Evolutionary conservation across 2,113 vertebrate genomes (phyloP).

Genomic region (Carassius auratus): DNA sequence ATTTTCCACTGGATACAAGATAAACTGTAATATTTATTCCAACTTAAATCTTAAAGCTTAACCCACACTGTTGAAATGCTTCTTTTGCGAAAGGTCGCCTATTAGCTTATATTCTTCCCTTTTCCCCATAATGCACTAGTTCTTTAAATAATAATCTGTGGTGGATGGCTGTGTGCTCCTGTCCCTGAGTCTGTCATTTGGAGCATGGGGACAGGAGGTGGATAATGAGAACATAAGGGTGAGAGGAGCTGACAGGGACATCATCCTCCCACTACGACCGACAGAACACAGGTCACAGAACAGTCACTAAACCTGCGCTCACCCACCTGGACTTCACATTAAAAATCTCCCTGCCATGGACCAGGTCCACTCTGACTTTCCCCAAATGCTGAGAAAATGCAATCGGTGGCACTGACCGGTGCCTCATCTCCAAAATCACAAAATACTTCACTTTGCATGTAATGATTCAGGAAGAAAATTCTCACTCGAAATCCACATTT

Average conservation of each 20-base stretch:
- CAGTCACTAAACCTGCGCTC: conserved; percentile 49
- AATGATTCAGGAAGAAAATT: not conserved
- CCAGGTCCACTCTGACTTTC: conserved; percentile 6
- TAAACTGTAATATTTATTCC: not conserved
- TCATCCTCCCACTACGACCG: conserved; percentile 54
- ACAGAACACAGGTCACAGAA: conserved; percentile 49
- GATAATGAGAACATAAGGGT: conserved; percentile 57
- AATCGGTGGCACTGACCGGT: not conserved
- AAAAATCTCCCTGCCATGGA: conserved; percentile 3
- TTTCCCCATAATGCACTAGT: conserved; percentile 11
- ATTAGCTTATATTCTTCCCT: not conserved
- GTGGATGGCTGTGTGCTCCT: not conserved
- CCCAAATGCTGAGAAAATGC: not conserved
- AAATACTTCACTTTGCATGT: conserved; percentile 5
- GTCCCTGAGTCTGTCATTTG: conserved; percentile 29
- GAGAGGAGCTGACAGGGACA: conserved; percentile 56
- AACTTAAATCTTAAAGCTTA: not conserved
- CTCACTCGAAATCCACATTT: not conserved
- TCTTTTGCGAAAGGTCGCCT: not conserved
- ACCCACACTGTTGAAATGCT: not conserved
- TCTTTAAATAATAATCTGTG: conserved; percentile 26
- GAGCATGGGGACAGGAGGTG: conserved; percentile 39
- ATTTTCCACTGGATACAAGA: conserved; percentile 13
- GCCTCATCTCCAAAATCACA: conserved; percentile 13
- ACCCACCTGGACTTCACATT: conserved; percentile 47